Base-by-base conservation (phyloP, 2,797 vertebrate genomes). In the Lepidocolaptes lacrymiger region DNA sequence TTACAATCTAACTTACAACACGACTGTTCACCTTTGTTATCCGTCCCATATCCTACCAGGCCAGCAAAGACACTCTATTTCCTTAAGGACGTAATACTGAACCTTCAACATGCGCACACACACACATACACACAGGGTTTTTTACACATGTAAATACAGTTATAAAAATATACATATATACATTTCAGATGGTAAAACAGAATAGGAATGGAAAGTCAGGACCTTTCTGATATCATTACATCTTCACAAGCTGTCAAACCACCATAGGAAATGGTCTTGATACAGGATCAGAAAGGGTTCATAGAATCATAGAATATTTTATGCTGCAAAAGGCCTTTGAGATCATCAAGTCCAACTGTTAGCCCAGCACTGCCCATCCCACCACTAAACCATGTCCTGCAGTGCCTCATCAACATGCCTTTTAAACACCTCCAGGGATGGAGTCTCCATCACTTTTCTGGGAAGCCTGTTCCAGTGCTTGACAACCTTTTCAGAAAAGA, bases 321-420 rank as follows among this genome's bases (percentile, higher is more conserved):
- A 26, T 9, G 3, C 1, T 64, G 28, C 14, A 46, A 28, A 58
- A 58, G 28, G 26, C 4, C 21, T 71, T 39, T 64, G 19, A 22
- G 28, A 20, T 22, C 21, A 20, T 22, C 21, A 16, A 46, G n/a
- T 16, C 17, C 44, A 30, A 7, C 24, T 11, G 12, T 37, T 22
- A 51, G 18, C 14, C 6, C 56, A 51, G n/a, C 11, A 39, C 28
- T 74, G 21, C 44, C 44, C 21, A 44, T 44, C 44, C 44, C 10
- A 44, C 44, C 48, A 19, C 15, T 52, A 34, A 64, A 19, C 51
- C 24, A 18, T 6, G 9, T 23, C 10, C 18, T 6, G 28, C 58
- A 0, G 2, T 16, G 28, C 24, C 28, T 26, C 28, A 44, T 27
- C n/a, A 44, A 26, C 7, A 27, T 0, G 0, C 27, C 14, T 30